phyloP scores from a whole-genome alignment of 2,888 invertebrate genomes.

The Eudasyphora cyanicolor region DNA sequence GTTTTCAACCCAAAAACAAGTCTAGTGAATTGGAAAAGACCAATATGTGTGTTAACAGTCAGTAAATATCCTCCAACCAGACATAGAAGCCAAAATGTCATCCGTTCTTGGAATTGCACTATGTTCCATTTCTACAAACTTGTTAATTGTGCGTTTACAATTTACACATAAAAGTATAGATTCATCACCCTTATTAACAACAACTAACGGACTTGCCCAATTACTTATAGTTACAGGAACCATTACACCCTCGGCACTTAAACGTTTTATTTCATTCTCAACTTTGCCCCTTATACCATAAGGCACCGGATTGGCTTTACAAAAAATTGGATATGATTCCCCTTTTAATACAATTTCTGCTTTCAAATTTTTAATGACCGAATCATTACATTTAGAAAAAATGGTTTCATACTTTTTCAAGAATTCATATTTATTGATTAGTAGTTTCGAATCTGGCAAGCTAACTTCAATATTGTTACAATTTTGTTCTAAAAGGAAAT shows the following conservation, averaged over 20 bases:
- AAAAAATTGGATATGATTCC: slow-evolving; percentile 45
- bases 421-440: no score
- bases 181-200: slow-evolving; percentile 53
- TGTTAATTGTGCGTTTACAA: slow-evolving; percentile 49
- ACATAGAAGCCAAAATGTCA: slow-evolving; percentile 51
- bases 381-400: neutral
- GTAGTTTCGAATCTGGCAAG: neutral
- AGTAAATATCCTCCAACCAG: slow-evolving; percentile 50
- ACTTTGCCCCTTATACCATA: slow-evolving; percentile 46
- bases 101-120: slow-evolving; percentile 46
- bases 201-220: slow-evolving; percentile 55
- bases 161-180: slow-evolving; percentile 49
- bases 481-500: neutral
- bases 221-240: slow-evolving; percentile 47
- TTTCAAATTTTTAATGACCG: slow-evolving; percentile 33
- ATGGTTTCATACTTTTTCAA: neutral
- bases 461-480: neutral
- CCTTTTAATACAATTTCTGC: slow-evolving; percentile 55
- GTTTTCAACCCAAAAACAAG: slow-evolving; percentile 43
- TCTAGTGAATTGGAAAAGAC: slow-evolving; percentile 50
- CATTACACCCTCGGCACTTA: slow-evolving; percentile 39
- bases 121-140: slow-evolving; percentile 48
- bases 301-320: slow-evolving; percentile 44
- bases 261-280: slow-evolving; percentile 43
- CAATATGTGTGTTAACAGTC: slow-evolving; percentile 53